A percentile compares a stretch with the other conserved stretches of the same genome.
These are phyloP conservation scores for Limanda limanda DNA, from an alignment of 2,113 vertebrate genomes.

Conservation along the genomic window DNA sequence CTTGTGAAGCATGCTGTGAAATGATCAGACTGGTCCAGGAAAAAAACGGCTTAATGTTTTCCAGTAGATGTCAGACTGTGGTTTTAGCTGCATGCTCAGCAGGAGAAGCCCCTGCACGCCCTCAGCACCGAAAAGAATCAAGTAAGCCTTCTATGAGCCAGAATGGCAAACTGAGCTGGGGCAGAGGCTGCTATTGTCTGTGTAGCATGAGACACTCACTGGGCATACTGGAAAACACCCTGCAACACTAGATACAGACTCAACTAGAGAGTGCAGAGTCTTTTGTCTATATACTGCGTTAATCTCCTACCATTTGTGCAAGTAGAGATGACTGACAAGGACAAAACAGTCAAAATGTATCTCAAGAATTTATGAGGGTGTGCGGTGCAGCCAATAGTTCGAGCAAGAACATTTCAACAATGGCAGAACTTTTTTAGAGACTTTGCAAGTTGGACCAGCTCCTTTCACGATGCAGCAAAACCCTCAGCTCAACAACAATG, in stretches of 20 bases:
- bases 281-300: too few relatives aligned
- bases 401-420: too few relatives aligned
- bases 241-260: neutral
- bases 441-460: too few relatives aligned
- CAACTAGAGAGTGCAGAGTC: too few relatives aligned
- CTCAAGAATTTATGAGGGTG: too few relatives aligned
- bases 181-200: constrained; percentile 35
- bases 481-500: too few relatives aligned
- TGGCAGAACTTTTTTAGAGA: too few relatives aligned
- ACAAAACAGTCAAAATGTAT: too few relatives aligned
- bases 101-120: constrained; percentile 21
- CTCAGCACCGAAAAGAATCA: constrained; percentile 49
- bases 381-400: too few relatives aligned
- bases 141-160: constrained; percentile 54
- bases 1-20: neutral
- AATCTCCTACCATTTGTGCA: too few relatives aligned
- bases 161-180: constrained; percentile 6
- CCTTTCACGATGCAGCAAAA: too few relatives aligned
- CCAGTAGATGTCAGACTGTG: neutral
- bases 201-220: constrained; percentile 22
- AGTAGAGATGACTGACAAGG: too few relatives aligned
- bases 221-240: neutral
- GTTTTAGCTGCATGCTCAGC: constrained; percentile 47
- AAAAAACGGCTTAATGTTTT: neutral
- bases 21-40: neutral